A percentile compares a stretch with the other conserved stretches of the same genome.
phyloP scores from a whole-genome alignment of 2,797 vertebrate genomes.

The Hoplostethus mediterraneus region DNA sequence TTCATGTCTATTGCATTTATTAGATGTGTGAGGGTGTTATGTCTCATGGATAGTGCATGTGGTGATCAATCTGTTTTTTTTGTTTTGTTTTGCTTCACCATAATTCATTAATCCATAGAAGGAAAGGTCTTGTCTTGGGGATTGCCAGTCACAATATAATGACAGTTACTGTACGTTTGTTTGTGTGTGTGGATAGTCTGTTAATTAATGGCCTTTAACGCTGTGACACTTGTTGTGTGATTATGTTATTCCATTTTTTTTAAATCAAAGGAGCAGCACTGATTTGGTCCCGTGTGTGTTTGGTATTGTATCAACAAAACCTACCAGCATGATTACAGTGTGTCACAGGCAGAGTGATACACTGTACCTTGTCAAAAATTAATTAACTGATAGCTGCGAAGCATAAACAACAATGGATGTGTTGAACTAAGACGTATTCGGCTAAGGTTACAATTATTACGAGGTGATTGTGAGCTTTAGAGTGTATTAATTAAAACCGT shows the following conservation, averaged over 20 bases:
- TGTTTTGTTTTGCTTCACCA: not conserved
- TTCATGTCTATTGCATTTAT: conserved; percentile 50
- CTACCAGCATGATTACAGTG: conserved; percentile 74
- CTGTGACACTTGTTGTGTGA: conserved; percentile 78
- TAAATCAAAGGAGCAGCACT: conserved; percentile 76
- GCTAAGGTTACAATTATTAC: conserved; percentile 54
- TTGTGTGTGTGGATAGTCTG: conserved; percentile 66
- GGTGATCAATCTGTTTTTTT: conserved; percentile 41
- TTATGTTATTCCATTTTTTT: conserved; percentile 64
- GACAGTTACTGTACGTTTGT: conserved; percentile 53
- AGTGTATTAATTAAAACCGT: conserved; percentile 68
- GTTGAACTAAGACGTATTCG: conserved; percentile 46
- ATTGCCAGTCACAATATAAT: conserved; percentile 62
- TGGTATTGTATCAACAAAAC: conserved; percentile 79
- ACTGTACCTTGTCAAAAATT: conserved; percentile 82
- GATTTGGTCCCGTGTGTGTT: conserved; percentile 76
- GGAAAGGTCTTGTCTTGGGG: conserved; percentile 44
- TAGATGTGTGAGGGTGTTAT: conserved; percentile 29
- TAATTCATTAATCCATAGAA: conserved; percentile 53
- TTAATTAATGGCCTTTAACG: conserved; percentile 80
- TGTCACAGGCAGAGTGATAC: conserved; percentile 78
- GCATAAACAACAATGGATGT: conserved; percentile 54
- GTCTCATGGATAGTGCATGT: conserved; percentile 21
- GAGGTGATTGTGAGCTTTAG: conserved; percentile 57
- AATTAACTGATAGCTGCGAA: conserved; percentile 81